Conservation (phyloP, 2,888 invertebrate genomes). For the Ditula angustiorana region DNA sequence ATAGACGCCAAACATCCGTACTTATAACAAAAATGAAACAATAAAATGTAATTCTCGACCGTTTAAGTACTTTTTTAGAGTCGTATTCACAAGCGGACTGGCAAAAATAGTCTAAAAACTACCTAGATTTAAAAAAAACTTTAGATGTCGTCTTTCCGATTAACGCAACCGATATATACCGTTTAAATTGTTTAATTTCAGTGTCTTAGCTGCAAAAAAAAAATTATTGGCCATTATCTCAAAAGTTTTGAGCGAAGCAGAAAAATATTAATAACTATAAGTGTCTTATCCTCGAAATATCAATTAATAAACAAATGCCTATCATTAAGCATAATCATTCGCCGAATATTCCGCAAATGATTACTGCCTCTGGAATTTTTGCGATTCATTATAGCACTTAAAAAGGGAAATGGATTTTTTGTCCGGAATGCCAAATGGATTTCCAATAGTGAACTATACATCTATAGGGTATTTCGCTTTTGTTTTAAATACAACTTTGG, state of each 20-base stretch:
- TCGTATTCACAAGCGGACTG: no score
- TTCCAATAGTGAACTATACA: conserved; percentile 54
- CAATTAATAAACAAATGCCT: conserved; percentile 24
- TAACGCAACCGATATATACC: no score
- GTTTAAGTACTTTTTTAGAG: no score
- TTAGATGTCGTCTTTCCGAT: no score
- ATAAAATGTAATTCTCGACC: no score
- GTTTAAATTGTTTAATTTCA: no score
- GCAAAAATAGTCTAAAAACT: no score
- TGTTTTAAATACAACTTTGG: conserved; percentile 1
- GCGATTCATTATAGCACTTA: conserved; percentile 77
- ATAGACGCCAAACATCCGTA: no score
- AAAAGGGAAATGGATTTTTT: conserved; percentile 69
- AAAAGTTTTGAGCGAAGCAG: neutral
- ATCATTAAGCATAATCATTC: conserved; percentile 51
- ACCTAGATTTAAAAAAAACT: no score
- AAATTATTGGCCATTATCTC: neutral
- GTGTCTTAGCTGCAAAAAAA: no score
- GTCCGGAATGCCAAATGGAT: conserved; percentile 69
- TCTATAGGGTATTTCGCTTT: conserved; percentile 11
- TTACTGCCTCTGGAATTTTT: conserved; percentile 56
- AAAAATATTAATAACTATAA: neutral
- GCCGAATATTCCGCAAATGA: conserved; percentile 43
- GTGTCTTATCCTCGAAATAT: neutral
- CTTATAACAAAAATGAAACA: no score